Conservation (phyloP, 2,888 invertebrate species). For the Stratiomys singularior region DNA sequence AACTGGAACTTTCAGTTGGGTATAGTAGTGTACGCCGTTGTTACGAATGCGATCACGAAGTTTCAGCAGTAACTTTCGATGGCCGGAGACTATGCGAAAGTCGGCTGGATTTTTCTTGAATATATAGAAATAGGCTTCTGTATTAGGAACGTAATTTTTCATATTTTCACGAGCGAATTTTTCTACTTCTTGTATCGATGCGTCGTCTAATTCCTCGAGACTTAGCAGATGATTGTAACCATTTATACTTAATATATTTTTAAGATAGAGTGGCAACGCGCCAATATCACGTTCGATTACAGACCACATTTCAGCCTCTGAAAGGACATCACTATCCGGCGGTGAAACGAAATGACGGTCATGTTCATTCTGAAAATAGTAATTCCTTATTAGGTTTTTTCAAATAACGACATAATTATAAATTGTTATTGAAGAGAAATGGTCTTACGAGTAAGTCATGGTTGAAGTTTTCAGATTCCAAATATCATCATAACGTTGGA, state of each 20-base stretch:
- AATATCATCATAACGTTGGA: too few relatives aligned
- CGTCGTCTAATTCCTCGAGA: conserved; percentile 44
- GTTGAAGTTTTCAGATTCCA: too few relatives aligned
- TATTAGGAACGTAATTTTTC: conserved; percentile 37
- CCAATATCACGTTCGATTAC: conserved; percentile 46
- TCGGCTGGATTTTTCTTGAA: conserved; percentile 43
- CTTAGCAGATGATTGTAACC: conserved; percentile 45
- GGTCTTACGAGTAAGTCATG: too few relatives aligned
- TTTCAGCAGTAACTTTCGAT: conserved; percentile 38
- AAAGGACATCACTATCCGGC: conserved; percentile 18
- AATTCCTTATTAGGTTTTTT: too few relatives aligned
- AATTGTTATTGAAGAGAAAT: too few relatives aligned
- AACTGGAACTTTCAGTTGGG: conserved; percentile 36
- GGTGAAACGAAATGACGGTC: neutral
- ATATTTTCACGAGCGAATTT: conserved; percentile 41
- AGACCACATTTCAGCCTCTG: conserved; percentile 43
- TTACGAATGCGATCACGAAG: conserved; percentile 41
- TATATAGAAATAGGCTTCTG: conserved; percentile 43
- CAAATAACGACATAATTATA: too few relatives aligned
- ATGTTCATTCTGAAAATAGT: conserved; percentile 24
- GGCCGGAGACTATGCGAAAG: conserved; percentile 42
- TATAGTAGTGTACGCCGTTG: conserved; percentile 44
- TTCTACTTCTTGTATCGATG: conserved; percentile 37
- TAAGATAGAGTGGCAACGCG: conserved; percentile 37
- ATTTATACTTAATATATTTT: conserved; percentile 45